phyloP scores from a whole-genome alignment of 2,888 invertebrate genomes.

The Magallana nippona region DNA sequence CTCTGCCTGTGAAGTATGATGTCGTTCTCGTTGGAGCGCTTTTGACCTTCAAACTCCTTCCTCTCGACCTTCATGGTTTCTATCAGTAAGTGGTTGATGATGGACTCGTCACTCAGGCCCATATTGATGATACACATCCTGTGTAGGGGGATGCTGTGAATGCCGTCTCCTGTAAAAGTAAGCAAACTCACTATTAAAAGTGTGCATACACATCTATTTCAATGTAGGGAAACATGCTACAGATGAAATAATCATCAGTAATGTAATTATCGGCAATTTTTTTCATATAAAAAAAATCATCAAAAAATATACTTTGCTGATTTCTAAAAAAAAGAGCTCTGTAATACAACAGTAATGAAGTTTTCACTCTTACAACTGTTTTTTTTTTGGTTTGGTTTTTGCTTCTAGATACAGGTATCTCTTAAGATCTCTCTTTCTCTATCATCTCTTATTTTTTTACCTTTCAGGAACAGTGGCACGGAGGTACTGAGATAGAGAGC shows the following conservation, averaged over 20 bases:
- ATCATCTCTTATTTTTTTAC: constrained; percentile 54
- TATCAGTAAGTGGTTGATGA: constrained; percentile 73
- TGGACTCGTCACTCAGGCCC: constrained; percentile 76
- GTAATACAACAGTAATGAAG: no score
- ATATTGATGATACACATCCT: constrained; percentile 75
- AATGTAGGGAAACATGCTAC: background rate
- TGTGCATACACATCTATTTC: background rate
- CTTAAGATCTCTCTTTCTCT: background rate
- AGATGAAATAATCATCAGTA: no score
- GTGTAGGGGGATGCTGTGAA: constrained; percentile 71
- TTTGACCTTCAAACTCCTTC: constrained; percentile 78
- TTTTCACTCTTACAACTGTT: no score
- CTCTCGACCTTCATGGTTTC: constrained; percentile 77
- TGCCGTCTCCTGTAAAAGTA: constrained; percentile 69
- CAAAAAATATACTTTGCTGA: no score
- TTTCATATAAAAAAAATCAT: no score
- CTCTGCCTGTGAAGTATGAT: constrained; percentile 75
- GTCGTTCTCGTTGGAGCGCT: constrained; percentile 76
- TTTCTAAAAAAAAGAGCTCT: no score
- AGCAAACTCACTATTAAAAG: background rate
- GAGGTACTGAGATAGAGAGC: constrained; percentile 76
- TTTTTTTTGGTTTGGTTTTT: no score
- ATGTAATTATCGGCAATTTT: no score
- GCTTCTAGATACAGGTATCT: no score
- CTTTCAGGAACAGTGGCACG: constrained; percentile 74